Evolutionary conservation across 2,113 vertebrate genomes (phyloP).

Genomic region (Xiphophorus hellerii): DNA sequence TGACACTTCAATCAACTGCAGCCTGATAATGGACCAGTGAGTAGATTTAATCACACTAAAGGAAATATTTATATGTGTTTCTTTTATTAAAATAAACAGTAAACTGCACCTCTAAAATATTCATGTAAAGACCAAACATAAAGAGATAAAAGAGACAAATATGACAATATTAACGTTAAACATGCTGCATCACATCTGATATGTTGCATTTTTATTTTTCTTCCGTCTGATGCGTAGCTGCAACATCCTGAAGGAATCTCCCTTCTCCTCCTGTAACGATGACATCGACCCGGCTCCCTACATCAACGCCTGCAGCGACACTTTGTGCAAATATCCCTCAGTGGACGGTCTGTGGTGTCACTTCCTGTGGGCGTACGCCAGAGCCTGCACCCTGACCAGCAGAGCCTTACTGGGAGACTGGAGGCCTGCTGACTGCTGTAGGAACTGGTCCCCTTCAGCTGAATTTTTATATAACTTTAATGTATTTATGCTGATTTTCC

Average conservation of each 20-base stretch:
- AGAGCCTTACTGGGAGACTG: background rate
- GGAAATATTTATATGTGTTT: background rate
- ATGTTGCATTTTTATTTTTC: too few species aligned
- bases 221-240: background rate
- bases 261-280: conserved; percentile 1
- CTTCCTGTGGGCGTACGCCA: conserved; percentile 13
- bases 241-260: background rate
- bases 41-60: background rate
- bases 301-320: background rate
- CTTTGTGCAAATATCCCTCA: conserved; percentile 13
- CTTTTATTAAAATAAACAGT: too few species aligned
- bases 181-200: too few species aligned
- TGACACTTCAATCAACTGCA: conserved; percentile 10
- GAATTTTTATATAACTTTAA: background rate
- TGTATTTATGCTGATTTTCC: background rate
- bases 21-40: conserved; percentile 1
- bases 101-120: too few species aligned
- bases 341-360: conserved; percentile 6
- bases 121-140: too few species aligned
- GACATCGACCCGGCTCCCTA: background rate
- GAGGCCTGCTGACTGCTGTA: conserved; percentile 12
- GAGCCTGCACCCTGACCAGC: background rate
- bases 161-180: too few species aligned
- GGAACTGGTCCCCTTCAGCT: background rate
- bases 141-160: too few species aligned